Evolutionary conservation across 2,797 vertebrate species (phyloP), one percentile per base, ranked within the genome.

Genomic region (Intellagama lesueurii): DNA sequence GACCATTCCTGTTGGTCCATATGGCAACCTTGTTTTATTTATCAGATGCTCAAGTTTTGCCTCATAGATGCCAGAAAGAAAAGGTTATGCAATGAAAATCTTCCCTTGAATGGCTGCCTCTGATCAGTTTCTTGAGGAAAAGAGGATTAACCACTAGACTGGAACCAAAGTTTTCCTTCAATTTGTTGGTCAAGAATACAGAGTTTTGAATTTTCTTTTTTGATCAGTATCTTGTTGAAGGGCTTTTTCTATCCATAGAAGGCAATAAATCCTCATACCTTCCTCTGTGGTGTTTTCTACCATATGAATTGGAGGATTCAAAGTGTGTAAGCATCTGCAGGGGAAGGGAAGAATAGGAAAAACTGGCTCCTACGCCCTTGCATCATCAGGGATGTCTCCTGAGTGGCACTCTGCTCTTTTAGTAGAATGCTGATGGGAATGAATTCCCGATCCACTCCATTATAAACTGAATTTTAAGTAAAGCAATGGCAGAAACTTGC

Each of bases 371-470:
- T 17, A 0, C 30, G 7, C 49, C 49, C 16, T 56, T 80, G 7
- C 76, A 77, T 8, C 24, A 47, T 77, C 52, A n/a, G 30, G 17
- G 52, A 11, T 56, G 52, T 56, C 52, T 56, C 14, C 52, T 60
- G 30, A 80, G 26, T 80, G 14, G 30, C 16, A 49, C 26, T 78
- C 32, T 35, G 72, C 32, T 75, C 26, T 19, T 17, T 64, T 64
- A 75, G 72, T 32, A 17, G 32, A 75, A 35, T 32, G 32, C 19
- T 35, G 75, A 88, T 90, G 70, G 26, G 69, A 0, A 68, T 84
- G 26, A 66, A 64, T 64, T 64, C 64, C 0, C 0, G 75, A 28
- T 28, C 83, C 85, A 68, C 11, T 85, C 35, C 0, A 30, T 76
- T 56, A 22, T 28, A 0, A 40, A 40, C 40, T 40, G 52, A 56